A percentile compares a stretch with the other conserved stretches of the same genome.
Evolutionary conservation across 1,140 invertebrate species (phyloP).

Genomic region (Drosophila simulans): DNA sequence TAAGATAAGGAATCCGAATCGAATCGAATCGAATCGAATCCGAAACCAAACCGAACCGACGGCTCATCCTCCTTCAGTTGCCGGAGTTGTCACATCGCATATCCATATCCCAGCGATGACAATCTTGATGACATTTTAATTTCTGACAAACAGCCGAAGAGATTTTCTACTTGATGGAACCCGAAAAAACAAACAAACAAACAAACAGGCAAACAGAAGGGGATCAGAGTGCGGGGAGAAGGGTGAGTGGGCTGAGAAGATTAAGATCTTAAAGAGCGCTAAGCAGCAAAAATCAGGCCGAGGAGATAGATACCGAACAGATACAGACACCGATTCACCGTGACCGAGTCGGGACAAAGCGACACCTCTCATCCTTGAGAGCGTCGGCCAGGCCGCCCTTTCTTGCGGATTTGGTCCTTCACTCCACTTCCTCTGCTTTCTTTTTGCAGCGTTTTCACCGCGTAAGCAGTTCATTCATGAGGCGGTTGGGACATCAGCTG

Average conservation of each 20-base stretch:
- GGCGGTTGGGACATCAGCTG: constrained; percentile 57
- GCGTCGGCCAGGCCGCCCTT: constrained; percentile 46
- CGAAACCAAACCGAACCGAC: neutral
- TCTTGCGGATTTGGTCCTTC: constrained; percentile 38
- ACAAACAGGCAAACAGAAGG: constrained; percentile 57
- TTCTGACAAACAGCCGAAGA: constrained; percentile 66
- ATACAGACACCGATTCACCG: constrained; percentile 52
- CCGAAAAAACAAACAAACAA: constrained; percentile 47
- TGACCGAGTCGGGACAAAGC: constrained; percentile 64
- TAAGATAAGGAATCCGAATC: constrained; percentile 57
- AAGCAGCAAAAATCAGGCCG: constrained; percentile 62
- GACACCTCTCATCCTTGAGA: constrained; percentile 76
- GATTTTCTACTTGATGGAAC: constrained; percentile 80
- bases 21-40: constrained; percentile 3
- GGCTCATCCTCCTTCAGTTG: constrained; percentile 45
- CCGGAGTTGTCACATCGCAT: constrained; percentile 70
- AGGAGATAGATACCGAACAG: constrained; percentile 42
- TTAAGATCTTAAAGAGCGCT: constrained; percentile 81
- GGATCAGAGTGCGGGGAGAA: neutral
- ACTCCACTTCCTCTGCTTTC: constrained; percentile 42
- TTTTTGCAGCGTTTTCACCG: constrained; percentile 40
- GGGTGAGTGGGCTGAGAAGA: constrained; percentile 54
- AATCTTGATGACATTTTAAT: constrained; percentile 84
- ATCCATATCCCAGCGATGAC: constrained; percentile 70
- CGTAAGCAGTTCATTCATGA: constrained; percentile 66